Conservation (phyloP, 2,113 vertebrate genomes). For the Pontoporia blainvillei region DNA sequence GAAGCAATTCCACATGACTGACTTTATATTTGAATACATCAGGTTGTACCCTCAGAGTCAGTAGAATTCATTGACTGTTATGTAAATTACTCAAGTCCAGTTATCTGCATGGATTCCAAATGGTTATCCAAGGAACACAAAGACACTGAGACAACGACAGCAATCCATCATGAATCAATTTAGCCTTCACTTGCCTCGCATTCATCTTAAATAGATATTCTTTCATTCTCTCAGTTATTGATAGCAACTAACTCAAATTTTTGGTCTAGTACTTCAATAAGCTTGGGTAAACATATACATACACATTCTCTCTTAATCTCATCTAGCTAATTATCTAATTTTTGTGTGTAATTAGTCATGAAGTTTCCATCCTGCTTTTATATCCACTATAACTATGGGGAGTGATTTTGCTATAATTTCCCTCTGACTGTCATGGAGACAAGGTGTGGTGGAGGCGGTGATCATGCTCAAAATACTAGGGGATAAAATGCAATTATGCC, state of each 20-base stretch:
- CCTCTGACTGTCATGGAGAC: conserved; percentile 36
- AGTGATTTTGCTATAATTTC: conserved; percentile 50
- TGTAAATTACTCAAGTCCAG: conserved; percentile 53
- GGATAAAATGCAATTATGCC: conserved; percentile 60
- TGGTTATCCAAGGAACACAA: conserved; percentile 14
- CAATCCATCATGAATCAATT: not conserved
- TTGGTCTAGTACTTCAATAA: not conserved
- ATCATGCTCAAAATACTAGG: conserved; percentile 60
- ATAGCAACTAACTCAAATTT: conserved; percentile 34
- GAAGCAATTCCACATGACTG: not conserved
- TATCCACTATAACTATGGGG: conserved; percentile 11
- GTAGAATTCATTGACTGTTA: conserved; percentile 48
- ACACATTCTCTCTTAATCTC: not conserved
- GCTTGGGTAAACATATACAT: not conserved
- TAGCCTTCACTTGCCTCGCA: conserved; percentile 18
- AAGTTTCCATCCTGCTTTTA: conserved; percentile 51
- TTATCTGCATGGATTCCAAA: conserved; percentile 5
- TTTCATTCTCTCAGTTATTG: conserved; percentile 15
- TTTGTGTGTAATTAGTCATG: not conserved
- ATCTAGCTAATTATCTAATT: not conserved
- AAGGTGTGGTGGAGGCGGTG: conserved; percentile 52
- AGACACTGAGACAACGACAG: not conserved
- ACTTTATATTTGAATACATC: not conserved
- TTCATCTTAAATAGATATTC: not conserved
- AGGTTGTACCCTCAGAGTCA: conserved; percentile 15